Evolutionary conservation across 2,888 invertebrate species (phyloP).

Genomic region (Tridacna crocea): DNA sequence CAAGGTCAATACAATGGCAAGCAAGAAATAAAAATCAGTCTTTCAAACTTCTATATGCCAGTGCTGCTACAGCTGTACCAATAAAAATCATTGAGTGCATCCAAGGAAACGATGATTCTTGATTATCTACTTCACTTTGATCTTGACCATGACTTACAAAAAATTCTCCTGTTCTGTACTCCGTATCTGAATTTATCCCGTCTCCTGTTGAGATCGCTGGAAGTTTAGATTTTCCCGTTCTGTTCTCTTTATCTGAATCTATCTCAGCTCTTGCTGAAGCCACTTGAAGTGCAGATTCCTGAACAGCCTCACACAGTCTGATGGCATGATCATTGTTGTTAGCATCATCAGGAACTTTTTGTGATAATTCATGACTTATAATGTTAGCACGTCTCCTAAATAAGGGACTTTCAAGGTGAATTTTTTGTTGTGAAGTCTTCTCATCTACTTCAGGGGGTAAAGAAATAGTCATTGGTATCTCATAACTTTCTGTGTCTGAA

Average conservation of each 20-base stretch:
- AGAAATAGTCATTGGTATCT: not conserved
- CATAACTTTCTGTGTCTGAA: not conserved
- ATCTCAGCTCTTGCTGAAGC: too few species aligned
- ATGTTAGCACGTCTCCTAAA: not conserved
- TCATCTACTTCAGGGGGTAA: not conserved
- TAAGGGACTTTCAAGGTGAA: not conserved
- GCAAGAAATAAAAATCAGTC: not conserved
- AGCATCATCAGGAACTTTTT: not conserved
- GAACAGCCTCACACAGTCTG: not conserved
- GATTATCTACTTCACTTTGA: not conserved
- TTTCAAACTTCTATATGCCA: slow-evolving; percentile 11
- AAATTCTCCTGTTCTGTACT: too few species aligned
- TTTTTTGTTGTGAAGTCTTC: not conserved
- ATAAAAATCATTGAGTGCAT: not conserved
- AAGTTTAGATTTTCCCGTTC: too few species aligned
- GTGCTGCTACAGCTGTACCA: slow-evolving; percentile 1
- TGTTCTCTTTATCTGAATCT: too few species aligned
- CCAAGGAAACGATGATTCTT: not conserved
- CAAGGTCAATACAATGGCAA: too few species aligned
- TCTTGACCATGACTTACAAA: not conserved
- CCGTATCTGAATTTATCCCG: too few species aligned
- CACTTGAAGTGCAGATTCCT: not conserved
- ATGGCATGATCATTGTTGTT: not conserved
- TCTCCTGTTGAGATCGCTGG: too few species aligned
- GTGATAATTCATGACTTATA: not conserved